Percentiles rank a stretch among this genome's conserved stretches.
These are phyloP conservation scores for Phengaris alcon DNA, from an alignment of 2,888 invertebrate species.

Conservation along the genomic window DNA sequence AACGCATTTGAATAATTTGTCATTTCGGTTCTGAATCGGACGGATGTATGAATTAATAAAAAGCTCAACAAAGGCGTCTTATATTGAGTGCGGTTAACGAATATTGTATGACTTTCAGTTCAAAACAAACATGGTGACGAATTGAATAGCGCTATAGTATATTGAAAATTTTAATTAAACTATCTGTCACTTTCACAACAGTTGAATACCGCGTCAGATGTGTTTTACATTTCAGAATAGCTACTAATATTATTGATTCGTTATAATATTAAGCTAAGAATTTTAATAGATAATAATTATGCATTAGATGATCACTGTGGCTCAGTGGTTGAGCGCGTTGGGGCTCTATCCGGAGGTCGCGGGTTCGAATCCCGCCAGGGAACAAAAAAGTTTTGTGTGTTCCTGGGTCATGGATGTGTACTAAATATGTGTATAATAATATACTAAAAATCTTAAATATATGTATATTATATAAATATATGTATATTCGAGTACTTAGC, in stretches of 20 bases:
- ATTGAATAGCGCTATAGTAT: conserved; percentile 49
- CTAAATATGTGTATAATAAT: no score
- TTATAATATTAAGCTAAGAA: no score
- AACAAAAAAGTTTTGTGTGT: no score
- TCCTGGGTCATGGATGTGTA: no score
- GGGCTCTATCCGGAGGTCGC: no score
- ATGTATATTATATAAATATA: no score
- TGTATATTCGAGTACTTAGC: no score
- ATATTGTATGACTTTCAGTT: conserved; percentile 53
- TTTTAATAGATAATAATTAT: no score
- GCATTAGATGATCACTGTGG: no score
- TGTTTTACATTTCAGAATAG: not conserved
- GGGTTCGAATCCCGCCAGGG: no score
- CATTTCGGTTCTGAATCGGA: conserved; percentile 43
- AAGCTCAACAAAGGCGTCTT: conserved; percentile 46
- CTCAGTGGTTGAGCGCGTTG: no score
- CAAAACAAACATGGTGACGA: conserved; percentile 51
- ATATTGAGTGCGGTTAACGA: conserved; percentile 50
- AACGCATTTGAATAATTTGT: conserved; percentile 53
- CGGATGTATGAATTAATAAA: conserved; percentile 61
- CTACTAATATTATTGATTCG: not conserved
- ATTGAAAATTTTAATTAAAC: conserved; percentile 39
- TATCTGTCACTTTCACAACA: conserved; percentile 21
- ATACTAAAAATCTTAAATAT: no score
- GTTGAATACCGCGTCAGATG: not conserved